Conservation (phyloP, 2,113 vertebrate species). For the Urocolius indicus region DNA sequence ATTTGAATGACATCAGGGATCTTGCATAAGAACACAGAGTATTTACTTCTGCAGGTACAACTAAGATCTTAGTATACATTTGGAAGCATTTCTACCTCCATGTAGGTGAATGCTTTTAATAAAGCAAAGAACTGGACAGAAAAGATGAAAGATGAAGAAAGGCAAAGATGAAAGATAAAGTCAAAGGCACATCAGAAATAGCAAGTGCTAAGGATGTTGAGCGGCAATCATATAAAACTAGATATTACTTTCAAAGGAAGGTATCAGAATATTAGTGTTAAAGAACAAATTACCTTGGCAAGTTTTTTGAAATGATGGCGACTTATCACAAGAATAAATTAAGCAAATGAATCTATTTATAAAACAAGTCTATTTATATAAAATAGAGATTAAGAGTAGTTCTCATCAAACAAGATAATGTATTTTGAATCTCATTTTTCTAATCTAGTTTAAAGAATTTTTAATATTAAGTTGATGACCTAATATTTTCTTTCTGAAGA, state of each 20-base stretch:
- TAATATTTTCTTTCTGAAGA: constrained; percentile 1
- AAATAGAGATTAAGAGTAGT: not conserved
- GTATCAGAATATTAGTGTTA: not conserved
- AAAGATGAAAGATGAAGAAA: too few species aligned
- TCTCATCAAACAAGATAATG: not conserved
- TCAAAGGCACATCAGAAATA: not conserved
- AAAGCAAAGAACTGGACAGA: not conserved
- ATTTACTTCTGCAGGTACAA: not conserved
- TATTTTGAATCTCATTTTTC: not conserved
- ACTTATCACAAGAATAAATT: not conserved
- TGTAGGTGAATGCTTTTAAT: not conserved
- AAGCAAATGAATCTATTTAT: not conserved
- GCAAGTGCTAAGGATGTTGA: not conserved
- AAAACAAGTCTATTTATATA: too few species aligned
- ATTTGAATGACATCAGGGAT: not conserved
- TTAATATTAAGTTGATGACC: not conserved
- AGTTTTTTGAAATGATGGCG: not conserved
- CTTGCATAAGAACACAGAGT: not conserved
- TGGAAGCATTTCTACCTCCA: not conserved
- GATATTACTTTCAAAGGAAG: not conserved
- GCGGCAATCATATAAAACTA: not conserved
- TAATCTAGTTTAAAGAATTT: not conserved
- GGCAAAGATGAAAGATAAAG: not conserved
- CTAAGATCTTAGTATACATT: not conserved
- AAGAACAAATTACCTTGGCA: not conserved